Conservation (phyloP, 2,113 vertebrate species). For the Anarhynchus alexandrinus region DNA sequence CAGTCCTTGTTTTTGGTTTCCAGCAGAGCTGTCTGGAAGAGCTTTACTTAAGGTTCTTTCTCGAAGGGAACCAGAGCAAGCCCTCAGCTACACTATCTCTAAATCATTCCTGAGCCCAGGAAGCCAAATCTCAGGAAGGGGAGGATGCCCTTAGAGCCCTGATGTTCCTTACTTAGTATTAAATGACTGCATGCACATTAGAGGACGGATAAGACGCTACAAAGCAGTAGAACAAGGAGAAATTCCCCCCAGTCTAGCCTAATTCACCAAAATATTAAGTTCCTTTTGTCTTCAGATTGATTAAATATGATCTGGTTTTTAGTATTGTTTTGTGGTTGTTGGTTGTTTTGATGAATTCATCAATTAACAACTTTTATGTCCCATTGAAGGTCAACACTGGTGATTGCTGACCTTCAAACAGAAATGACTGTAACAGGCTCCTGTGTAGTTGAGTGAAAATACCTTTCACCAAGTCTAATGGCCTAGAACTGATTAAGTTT, state of each 20-base stretch:
- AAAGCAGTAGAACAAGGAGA: neutral
- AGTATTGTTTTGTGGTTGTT: neutral
- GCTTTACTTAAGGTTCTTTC: neutral
- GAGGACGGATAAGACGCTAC: neutral
- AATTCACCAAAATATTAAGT: neutral
- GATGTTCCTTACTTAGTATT: neutral
- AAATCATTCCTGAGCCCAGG: neutral
- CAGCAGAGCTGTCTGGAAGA: neutral
- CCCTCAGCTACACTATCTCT: neutral
- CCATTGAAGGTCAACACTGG: neutral
- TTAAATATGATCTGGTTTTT: neutral
- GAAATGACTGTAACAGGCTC: neutral
- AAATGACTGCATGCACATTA: neutral
- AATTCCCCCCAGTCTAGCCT: neutral
- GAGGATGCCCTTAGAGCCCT: neutral
- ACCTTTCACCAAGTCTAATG: constrained; percentile 19
- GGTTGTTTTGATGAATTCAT: neutral
- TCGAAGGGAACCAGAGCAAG: neutral
- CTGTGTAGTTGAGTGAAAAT: neutral
- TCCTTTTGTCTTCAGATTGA: neutral
- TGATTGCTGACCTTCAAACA: neutral
- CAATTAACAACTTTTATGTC: neutral
- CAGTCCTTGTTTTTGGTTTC: neutral
- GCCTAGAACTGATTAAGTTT: constrained; percentile 27
- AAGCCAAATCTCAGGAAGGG: neutral